Evolutionary conservation across 2,888 invertebrate genomes (phyloP), one percentile per base, ranked within the genome.

Genomic region (Chrysodeixis includens): DNA sequence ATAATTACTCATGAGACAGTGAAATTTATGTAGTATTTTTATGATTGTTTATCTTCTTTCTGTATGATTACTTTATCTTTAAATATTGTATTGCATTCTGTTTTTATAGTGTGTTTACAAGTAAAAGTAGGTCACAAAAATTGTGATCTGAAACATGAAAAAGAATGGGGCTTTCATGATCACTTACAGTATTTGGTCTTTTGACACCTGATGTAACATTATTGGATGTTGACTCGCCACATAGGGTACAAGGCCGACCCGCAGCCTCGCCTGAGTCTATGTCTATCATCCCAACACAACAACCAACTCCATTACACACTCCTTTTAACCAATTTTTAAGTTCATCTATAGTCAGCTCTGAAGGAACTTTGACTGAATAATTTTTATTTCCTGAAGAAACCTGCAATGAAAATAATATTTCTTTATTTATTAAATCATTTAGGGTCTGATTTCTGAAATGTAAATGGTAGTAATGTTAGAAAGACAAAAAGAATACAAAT

Each of bases 331-430:
- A 95, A 69, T 91, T 91, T 64, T 95, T 95, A 54, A 96, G 86
- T 71, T 94, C 94, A 18, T 95, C 94, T 46, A 78, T 83, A 40
- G 91, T 88, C 66, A 94, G 73, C 56, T 95, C 93, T 57, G 95
- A 88, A 16, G 96, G 96, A 66, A 96, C 91, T 88, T 96, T 96
- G 4, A 96, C 95, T 22, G 95, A 90, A 75, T 96, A 96, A 56
- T 90, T 95, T 76, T 94, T 95, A 72, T 78, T 90, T 46, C 91
- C 90, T 66, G 91, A 81, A 77, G 93, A 84, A 32, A 93, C 91
- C 94, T 94, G 83, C 16, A 89, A 90, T 22, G 20, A 57, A 35
- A n/a, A n/a, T n/a, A n/a, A n/a, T n/a, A n/a, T n/a, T n/a, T n/a
- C n/a, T n/a, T n/a, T n/a, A n/a, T n/a, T n/a, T n/a, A n/a, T n/a